Evolutionary conservation across 2,888 invertebrate genomes (phyloP), one percentile per base, ranked within the genome.

Genomic region (Pimpla rufipes): DNA sequence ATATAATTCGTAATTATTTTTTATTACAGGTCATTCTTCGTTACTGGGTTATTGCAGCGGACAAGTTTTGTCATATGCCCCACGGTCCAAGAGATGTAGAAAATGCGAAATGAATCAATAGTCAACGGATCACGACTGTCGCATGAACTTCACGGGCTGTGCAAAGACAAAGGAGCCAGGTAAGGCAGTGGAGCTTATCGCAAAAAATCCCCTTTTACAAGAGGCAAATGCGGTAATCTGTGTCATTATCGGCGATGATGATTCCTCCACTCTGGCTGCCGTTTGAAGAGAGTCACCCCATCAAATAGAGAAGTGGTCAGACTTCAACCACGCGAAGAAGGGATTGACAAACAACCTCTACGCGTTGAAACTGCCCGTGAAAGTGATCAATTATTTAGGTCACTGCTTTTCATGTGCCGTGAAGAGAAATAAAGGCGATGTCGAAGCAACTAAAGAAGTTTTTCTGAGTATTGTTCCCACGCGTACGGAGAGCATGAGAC

Each of bases 161-260:
- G 88, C n/a, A n/a, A n/a, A n/a, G n/a, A n/a, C n/a, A n/a, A n/a
- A n/a, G n/a, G n/a, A n/a, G n/a, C n/a, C n/a, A 2, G 77, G 80
- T 75, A 85, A 79, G 50, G 88, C 85, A 0, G 88, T 82, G 13
- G 40, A 85, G 37, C 47, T 89, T 6, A 50, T 87, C 3, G 86
- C 84, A n/a, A 40, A 84, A n/a, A 88, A 86, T 71, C 45, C 1
- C 8, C 85, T 87, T 66, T 59, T 89, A 7, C 75, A 85, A 79
- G 85, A 88, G 62, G 67, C 50, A 13, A 74, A 77, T 11, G 35
- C 86, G 7, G 23, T 84, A 40, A 85, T 88, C 2, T 47, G 83
- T 35, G 85, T 85, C 3, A 7, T 89, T 0, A 81, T 88, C 7
- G 88, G 86, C 1, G 88, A 90, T 81, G 87, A 89, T 37, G 88